Evolutionary conservation across 2,113 vertebrate species (phyloP), one percentile per base, ranked within the genome.

Genomic region (Catagonus wagneri): DNA sequence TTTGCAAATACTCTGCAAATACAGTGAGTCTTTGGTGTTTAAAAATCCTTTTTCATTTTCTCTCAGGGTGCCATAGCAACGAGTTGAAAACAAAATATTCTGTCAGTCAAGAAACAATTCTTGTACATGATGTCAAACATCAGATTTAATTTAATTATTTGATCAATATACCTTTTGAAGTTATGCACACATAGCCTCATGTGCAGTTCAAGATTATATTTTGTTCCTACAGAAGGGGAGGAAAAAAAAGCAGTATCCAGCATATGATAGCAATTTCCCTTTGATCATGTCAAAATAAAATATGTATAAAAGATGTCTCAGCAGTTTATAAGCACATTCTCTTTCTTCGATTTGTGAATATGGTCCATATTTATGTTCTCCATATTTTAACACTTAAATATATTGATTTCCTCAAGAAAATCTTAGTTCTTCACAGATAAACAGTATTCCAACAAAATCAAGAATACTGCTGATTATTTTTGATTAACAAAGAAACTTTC

Each of bases 181-280:
- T 54, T 63, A 81, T 32, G 11, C 29, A 39, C 19, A 22, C 7
- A n/a, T 66, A 39, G 1, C 52, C 25, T 92, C 56, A 44, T n/a
- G 23, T 50, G 39, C 32, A 76, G 12, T 32, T 79, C 22, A 65
- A 65, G 29, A 76, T 89, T 34, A 52, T 63, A 71, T 3, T 34
- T 29, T 84, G 44, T 88, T 25, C 52, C 85, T 93, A 79, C 6
- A 34, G 16, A 66, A 90, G 10, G 12, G 36, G 29, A 27, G 29
- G 44, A 3, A 15, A n/a, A 78, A 34, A 29, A 65, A 44, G 22
- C 12, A 66, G 16, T 52, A 50, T 23, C 13, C 63, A 85, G 32
- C 91, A 95, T 93, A 91, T 96, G 92, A 93, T 56, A 94, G 63
- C 44, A 93, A 95, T 96, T 96, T 92, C 86, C 92, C 79, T 97